Evolutionary conservation across 2,888 invertebrate species (phyloP).

Genomic region (Pycnomerus fuliginosus): DNA sequence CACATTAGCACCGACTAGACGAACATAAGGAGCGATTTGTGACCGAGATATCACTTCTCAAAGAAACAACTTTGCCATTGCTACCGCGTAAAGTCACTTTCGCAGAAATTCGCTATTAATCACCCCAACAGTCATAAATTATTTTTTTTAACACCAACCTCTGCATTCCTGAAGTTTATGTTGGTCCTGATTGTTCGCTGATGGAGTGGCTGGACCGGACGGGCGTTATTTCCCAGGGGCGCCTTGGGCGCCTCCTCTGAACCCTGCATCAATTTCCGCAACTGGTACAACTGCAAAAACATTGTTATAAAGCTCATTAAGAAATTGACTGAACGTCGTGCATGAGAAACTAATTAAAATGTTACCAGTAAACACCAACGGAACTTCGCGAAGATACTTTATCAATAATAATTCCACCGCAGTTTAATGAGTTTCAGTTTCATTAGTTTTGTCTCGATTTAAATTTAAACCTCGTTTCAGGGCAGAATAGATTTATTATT

Average conservation of each 20-base stretch:
- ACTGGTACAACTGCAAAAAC: constrained; percentile 75
- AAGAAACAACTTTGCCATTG: constrained; percentile 8
- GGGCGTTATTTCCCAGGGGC: constrained; percentile 89
- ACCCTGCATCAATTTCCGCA: constrained; percentile 88
- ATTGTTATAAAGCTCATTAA: too few species aligned
- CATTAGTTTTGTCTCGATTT: too few species aligned
- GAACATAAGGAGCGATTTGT: constrained; percentile 38
- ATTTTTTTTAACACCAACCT: constrained; percentile 32
- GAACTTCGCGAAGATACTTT: too few species aligned
- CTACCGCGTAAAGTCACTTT: constrained; percentile 8
- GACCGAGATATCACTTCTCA: constrained; percentile 28
- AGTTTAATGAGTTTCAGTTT: too few species aligned
- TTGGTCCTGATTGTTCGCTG: constrained; percentile 94
- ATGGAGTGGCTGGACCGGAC: constrained; percentile 90
- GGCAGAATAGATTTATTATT: too few species aligned
- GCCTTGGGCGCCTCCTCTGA: constrained; percentile 83
- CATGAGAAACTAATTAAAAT: too few species aligned
- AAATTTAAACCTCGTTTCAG: too few species aligned
- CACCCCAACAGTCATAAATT: neutral
- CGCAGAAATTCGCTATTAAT: constrained; percentile 5
- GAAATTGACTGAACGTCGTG: too few species aligned
- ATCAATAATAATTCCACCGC: too few species aligned
- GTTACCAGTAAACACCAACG: too few species aligned
- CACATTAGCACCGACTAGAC: constrained; percentile 43
- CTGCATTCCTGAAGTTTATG: constrained; percentile 84